Conservation (phyloP, 2,888 invertebrate species). For the Apocheima hispidaria region DNA sequence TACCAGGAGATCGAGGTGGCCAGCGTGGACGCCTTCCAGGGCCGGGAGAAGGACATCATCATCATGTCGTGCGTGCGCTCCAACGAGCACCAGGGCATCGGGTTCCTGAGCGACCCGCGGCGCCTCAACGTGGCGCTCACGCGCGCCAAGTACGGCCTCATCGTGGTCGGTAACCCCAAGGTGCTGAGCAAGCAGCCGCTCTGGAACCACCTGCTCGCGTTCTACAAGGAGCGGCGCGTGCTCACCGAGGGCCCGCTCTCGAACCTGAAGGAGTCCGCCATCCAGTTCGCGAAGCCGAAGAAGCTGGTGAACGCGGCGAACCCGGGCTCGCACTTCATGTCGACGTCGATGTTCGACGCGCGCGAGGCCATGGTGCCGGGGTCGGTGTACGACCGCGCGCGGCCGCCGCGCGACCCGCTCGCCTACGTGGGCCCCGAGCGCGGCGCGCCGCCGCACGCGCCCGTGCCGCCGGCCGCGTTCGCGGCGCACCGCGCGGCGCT, state of each 20-base stretch:
- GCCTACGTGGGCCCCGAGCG: conserved; percentile 96
- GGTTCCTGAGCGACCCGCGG: conserved; percentile 98
- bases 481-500: conserved; percentile 94
- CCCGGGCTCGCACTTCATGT: conserved; percentile 99
- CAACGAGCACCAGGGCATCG: conserved; percentile 99
- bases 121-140: conserved; percentile 99
- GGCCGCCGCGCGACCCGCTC: conserved; percentile 94
- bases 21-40: conserved; percentile 99
- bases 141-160: conserved; percentile 98
- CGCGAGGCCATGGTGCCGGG: conserved; percentile 97
- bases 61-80: conserved; percentile 99
- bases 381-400: conserved; percentile 95
- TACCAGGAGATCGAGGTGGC: conserved; percentile 99
- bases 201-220: conserved; percentile 98
- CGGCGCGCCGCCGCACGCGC: conserved; percentile 90
- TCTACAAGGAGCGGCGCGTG: conserved; percentile 98
- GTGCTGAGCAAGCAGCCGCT: conserved; percentile 98
- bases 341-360: conserved; percentile 98
- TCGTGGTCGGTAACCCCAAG: conserved; percentile 99
- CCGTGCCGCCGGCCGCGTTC: conserved; percentile 98
- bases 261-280: conserved; percentile 97
- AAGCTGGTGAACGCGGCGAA: conserved; percentile 97
- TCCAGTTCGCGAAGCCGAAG: conserved; percentile 98
- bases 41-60: conserved; percentile 99
- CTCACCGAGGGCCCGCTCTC: conserved; percentile 99